Conservation (phyloP, 2,797 vertebrate genomes). For the Melopsittacus undulatus region DNA sequence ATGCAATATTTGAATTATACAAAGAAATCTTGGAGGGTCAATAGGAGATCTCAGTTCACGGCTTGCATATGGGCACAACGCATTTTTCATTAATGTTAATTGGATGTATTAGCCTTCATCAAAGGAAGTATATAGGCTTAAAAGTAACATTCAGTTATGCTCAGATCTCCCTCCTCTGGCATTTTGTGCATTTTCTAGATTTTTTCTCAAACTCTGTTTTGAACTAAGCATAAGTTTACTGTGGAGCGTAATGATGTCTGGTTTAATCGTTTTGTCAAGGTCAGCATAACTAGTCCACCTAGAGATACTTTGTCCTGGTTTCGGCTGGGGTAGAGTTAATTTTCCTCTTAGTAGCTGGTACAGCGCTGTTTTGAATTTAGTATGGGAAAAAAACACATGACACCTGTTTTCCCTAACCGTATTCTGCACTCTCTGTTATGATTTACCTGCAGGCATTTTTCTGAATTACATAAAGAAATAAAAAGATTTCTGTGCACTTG, state of each 20-base stretch:
- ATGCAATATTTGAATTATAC: not conserved
- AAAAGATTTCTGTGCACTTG: not conserved
- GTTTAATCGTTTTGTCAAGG: not conserved
- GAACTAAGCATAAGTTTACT: not conserved
- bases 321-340: not conserved
- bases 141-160: slow-evolving; percentile 8
- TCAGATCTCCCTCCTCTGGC: not conserved
- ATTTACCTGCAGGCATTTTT: not conserved
- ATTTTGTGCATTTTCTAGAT: not conserved
- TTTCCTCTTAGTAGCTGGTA: not conserved
- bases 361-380: not conserved
- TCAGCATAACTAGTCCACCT: not conserved
- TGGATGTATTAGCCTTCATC: slow-evolving; percentile 37
- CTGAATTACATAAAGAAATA: not conserved
- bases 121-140: slow-evolving; percentile 22
- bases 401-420: not conserved
- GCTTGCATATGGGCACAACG: not conserved
- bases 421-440: not conserved
- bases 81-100: slow-evolving; percentile 51
- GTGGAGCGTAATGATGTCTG: not conserved
- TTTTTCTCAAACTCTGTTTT: not conserved
- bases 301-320: not conserved
- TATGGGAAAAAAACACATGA: not conserved
- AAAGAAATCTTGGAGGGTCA: not conserved
- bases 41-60: not conserved